Evolutionary conservation across 2,113 vertebrate genomes (phyloP), one percentile per base, ranked within the genome.

Genomic region (Abramis brama): DNA sequence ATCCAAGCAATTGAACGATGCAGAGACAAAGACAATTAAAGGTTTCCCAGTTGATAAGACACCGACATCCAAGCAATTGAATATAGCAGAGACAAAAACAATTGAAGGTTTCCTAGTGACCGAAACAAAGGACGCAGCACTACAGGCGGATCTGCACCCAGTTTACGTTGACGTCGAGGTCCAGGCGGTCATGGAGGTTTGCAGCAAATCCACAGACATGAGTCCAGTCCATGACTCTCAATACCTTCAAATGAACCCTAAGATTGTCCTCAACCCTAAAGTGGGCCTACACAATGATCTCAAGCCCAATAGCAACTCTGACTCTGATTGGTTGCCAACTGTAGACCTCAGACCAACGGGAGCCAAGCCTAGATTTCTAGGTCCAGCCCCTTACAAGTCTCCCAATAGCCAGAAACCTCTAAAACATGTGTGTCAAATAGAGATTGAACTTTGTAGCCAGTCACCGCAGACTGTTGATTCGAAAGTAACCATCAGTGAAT

Each of bases 141-240:
- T 87, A 89, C 30, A 23, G 73, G 0, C 92, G 91, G 17, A 82
- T 36, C 12, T 86, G 85, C 19, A 27, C 8, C 60, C 9, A 4
- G 23, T 36, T 79, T 83, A 50, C 5, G 23, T 3, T 68, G 97
- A 98, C 27, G 96, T 95, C 0, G 97, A 94, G 30, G 92, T 97
- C 45, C 97, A 99, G 89, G 95, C 95, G 0, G 94, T 95, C 82
- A 94, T 94, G 13, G 91, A 92, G 0, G 88, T 96, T 4, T 91
- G 94, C 62, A 95, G 94, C 88, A 93, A 89, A 70, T 95, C 94
- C 0, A 93, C 94, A 7, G 94, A 94, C 60, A 97, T 95, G 23
- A 96, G 96, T 70, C 96, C 96, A 66, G 93, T 93, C 83, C 94
- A 95, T 74, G 92, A 94, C 13, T 77, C 91, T 83, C 75, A 91